phyloP scores from a whole-genome alignment of 1,140 invertebrate species.

The Lordiphosa clarofinis region DNA sequence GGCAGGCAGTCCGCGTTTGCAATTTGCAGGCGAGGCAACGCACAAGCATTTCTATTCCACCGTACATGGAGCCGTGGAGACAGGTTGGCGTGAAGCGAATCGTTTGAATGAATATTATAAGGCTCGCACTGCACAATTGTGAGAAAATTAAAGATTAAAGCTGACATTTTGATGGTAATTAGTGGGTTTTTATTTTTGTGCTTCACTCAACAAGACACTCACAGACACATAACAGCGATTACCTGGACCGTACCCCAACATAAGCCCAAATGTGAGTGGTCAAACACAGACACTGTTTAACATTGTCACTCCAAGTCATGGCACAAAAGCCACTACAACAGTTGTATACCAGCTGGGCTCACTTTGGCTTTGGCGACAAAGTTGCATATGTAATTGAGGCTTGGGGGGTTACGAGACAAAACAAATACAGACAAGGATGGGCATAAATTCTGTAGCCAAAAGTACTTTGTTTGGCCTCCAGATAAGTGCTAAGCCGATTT shows the following conservation, averaged over 20 bases:
- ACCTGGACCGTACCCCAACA: neutral
- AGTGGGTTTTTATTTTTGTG: too few relatives aligned
- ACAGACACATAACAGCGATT: neutral
- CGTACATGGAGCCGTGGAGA: constrained; percentile 90
- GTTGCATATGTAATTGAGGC: constrained; percentile 59
- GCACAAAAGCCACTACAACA: constrained; percentile 36
- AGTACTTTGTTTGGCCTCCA: neutral
- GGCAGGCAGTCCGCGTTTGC: constrained; percentile 81
- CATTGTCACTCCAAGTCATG: constrained; percentile 43
- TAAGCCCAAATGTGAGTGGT: constrained; percentile 21
- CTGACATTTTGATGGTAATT: neutral
- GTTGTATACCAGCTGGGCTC: constrained; percentile 31
- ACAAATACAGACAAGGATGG: neutral
- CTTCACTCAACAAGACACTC: too few relatives aligned
- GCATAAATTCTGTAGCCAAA: constrained; percentile 48
- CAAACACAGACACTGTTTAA: constrained; percentile 47
- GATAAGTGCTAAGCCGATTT: constrained; percentile 66
- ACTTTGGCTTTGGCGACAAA: constrained; percentile 32
- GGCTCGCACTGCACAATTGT: constrained; percentile 13
- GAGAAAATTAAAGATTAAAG: constrained; percentile 4
- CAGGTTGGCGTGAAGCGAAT: constrained; percentile 89
- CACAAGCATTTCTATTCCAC: constrained; percentile 86
- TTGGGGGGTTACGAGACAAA: constrained; percentile 27
- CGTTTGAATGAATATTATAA: constrained; percentile 60
- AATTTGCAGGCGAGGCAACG: constrained; percentile 88